phyloP scores from a whole-genome alignment of 2,888 invertebrate species.

The Drosophila melanosoma region DNA sequence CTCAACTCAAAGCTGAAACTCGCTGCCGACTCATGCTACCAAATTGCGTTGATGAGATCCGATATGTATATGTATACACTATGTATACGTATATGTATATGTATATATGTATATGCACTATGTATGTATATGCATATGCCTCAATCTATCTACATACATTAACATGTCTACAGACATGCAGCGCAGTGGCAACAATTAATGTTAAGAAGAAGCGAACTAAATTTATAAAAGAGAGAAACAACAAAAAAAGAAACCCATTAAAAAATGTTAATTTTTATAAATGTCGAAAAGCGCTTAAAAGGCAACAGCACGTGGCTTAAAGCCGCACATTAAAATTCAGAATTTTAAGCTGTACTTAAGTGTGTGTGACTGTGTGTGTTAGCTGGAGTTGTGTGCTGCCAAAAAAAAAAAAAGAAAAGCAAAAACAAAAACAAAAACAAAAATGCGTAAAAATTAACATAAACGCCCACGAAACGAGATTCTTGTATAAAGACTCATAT shows the following conservation, averaged over 20 bases:
- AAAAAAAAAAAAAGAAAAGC: constrained; percentile 11
- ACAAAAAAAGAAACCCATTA: constrained; percentile 67
- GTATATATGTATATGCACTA: constrained; percentile 4
- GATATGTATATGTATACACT: constrained; percentile 22
- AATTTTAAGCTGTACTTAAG: constrained; percentile 18
- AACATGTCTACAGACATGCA: constrained; percentile 10
- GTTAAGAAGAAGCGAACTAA: constrained; percentile 3
- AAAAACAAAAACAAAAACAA: not conserved
- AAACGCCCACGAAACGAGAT: constrained; percentile 56
- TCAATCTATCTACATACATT: not conserved
- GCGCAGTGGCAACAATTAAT: constrained; percentile 18
- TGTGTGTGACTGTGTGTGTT: constrained; percentile 7
- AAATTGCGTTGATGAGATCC: constrained; percentile 45
- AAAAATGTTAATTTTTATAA: constrained; percentile 76
- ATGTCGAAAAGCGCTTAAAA: constrained; percentile 36
- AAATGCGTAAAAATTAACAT: constrained; percentile 59
- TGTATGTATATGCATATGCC: not conserved
- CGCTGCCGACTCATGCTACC: constrained; percentile 38
- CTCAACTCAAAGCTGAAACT: constrained; percentile 26
- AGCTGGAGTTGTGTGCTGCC: constrained; percentile 30
- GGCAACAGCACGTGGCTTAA: constrained; percentile 67
- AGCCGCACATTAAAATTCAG: constrained; percentile 43
- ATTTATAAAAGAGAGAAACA: constrained; percentile 32
- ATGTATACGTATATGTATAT: not conserved
- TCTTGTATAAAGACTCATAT: constrained; percentile 8